These are phyloP conservation scores for Nomada hirtipes DNA, from an alignment of 2,888 invertebrate species.

Conservation along the genomic window DNA sequence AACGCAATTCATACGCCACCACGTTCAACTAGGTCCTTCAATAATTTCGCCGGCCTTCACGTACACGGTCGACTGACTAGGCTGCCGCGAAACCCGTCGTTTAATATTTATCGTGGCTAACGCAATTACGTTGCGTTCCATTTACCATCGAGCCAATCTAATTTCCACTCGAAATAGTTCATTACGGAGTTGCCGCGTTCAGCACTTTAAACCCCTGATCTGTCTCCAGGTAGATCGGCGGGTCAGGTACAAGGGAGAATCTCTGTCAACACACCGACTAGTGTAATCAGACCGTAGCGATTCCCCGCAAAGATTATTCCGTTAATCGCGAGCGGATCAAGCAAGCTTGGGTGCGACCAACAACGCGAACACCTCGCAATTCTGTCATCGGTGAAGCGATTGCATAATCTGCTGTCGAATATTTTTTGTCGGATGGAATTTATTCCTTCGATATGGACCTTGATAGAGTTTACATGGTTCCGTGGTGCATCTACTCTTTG, in stretches of 20 bases:
- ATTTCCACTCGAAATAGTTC: constrained; percentile 53
- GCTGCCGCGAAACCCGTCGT: constrained; percentile 3
- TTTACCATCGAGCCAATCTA: constrained; percentile 45
- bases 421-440: too few species aligned
- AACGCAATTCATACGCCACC: constrained; percentile 19
- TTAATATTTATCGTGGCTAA: constrained; percentile 54
- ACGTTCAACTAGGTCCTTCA: constrained; percentile 18
- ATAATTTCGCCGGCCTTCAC: constrained; percentile 38
- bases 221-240: constrained; percentile 27
- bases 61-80: neutral
- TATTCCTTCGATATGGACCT: too few species aligned
- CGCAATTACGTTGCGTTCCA: constrained; percentile 47
- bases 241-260: constrained; percentile 9
- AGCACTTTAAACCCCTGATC: constrained; percentile 50
- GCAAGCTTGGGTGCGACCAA: neutral
- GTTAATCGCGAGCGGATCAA: constrained; percentile 28
- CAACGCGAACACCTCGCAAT: neutral
- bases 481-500: too few species aligned
- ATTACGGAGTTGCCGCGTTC: constrained; percentile 31
- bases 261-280: constrained; percentile 38
- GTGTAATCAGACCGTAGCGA: constrained; percentile 36
- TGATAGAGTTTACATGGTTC: too few species aligned
- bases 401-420: neutral
- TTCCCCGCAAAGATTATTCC: constrained; percentile 37
- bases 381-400: constrained; percentile 7